Base-by-base conservation (phyloP, 2,888 invertebrate species). In the Eupelmus urozonus region DNA sequence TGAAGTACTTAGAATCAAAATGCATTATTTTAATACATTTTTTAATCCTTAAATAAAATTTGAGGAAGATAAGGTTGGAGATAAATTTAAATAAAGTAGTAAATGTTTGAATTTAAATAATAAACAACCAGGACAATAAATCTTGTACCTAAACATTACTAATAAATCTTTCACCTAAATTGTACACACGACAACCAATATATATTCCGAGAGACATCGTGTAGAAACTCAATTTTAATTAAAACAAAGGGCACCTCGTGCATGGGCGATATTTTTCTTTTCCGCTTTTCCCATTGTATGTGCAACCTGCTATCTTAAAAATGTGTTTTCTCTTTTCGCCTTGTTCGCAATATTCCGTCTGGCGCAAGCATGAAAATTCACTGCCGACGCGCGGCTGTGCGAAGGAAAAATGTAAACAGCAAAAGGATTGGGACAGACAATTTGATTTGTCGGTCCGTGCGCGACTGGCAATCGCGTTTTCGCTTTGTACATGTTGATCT, bases 401-500 rank as follows among this genome's bases (percentile, higher is more conserved):
- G 34, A 20, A 57, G 53, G 42, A 71, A 27, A 71, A 71, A 71
- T 16, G 60, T 66, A 71, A 60, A 57, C 25, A 59, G 55, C 25
- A 57, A 70, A 76, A 59, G 42, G 40, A 77, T 66, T 53, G 49
- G 13, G 45, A 34, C 3, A 45, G 16, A 45, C 16, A 45, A 70
- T 71, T 76, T 71, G 70, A 63, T 63, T 62, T 57, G n/a, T 11
- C 40, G 2, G 9, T 49, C 25, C 29, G 42, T 23, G 20, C 20
- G n/a, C n/a, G 18, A 40, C 40, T 63, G 16, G 27, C 65, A 73
- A 73, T 73, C 45, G 7, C 2, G 60, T 74, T 60, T 66, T 49
- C 73, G 23, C 73, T 74, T 66, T 74, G 20, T 66, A 34, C 66
- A n/a, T n/a, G n/a, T n/a, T n/a, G n/a, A n/a, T n/a, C n/a, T n/a